Evolutionary conservation across 2,888 invertebrate species (phyloP).

Genomic region (Dryobota labecula): DNA sequence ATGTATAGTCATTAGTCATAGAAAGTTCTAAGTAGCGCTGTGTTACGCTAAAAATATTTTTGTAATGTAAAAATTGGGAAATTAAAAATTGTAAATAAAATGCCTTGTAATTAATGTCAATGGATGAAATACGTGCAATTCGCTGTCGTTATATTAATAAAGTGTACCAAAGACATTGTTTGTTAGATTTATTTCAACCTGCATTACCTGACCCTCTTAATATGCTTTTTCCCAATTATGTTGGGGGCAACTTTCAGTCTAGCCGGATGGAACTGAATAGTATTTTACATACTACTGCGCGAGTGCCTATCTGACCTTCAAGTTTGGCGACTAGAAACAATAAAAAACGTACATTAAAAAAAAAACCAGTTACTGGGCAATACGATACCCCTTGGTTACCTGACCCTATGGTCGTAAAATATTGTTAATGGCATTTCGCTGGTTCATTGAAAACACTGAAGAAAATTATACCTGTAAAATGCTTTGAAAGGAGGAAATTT

Average conservation of each 20-base stretch:
- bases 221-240: no score
- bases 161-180: constrained; percentile 76
- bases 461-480: constrained; percentile 3
- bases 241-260: no score
- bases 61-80: constrained; percentile 59
- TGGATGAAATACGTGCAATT: constrained; percentile 83
- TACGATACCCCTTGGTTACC: no score
- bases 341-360: no score
- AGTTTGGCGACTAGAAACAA: no score
- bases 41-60: constrained; percentile 64
- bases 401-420: no score
- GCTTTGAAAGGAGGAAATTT: not conserved
- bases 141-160: constrained; percentile 81
- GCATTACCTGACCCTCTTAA: not conserved
- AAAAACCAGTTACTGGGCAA: no score
- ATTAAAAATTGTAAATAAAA: constrained; percentile 67
- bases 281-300: no score
- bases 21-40: constrained; percentile 43
- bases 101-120: constrained; percentile 81
- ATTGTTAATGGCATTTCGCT: not conserved
- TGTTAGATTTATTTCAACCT: constrained; percentile 13
- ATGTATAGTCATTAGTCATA: constrained; percentile 61
- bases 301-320: no score
- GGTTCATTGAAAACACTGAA: not conserved
- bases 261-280: no score